These are phyloP conservation scores for Platynereis dumerilii DNA, from an alignment of 2,888 invertebrate genomes.

Conservation along the genomic window DNA sequence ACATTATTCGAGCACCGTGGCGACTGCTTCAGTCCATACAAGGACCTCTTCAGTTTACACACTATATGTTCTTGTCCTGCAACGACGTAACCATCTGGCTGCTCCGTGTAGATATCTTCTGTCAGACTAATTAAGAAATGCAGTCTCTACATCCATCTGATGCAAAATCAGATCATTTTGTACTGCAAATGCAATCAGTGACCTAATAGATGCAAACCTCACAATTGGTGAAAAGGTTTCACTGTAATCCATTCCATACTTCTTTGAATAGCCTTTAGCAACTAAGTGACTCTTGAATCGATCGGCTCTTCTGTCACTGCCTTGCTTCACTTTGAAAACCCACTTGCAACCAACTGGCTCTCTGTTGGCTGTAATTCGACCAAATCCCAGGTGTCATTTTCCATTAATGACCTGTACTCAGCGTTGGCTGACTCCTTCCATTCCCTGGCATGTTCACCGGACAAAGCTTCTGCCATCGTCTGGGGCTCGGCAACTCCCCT, in stretches of 20 bases:
- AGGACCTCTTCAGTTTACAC: constrained; percentile 32
- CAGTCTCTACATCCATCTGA: constrained; percentile 22
- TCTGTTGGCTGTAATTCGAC: too few species aligned
- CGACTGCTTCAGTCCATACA: constrained; percentile 44
- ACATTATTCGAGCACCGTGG: constrained; percentile 36
- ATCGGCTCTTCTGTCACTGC: too few species aligned
- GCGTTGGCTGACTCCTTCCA: too few species aligned
- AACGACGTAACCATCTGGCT: constrained; percentile 35
- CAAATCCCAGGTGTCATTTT: too few species aligned
- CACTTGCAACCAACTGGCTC: too few species aligned
- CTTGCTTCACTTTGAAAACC: too few species aligned
- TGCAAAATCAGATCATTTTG: constrained; percentile 24
- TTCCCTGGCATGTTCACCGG: too few species aligned
- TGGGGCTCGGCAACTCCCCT: too few species aligned
- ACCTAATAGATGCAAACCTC: constrained; percentile 26
- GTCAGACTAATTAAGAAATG: constrained; percentile 35
- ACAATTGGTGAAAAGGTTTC: constrained; percentile 39
- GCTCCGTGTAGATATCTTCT: constrained; percentile 36
- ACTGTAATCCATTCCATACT: constrained; percentile 34
- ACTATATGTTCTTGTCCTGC: constrained; percentile 15
- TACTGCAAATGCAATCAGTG: constrained; percentile 31
- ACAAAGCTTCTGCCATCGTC: too few species aligned
- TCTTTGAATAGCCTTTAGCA: constrained; percentile 34
- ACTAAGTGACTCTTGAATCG: constrained; percentile 10
- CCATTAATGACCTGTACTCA: too few species aligned